Evolutionary conservation across 2,888 invertebrate genomes (phyloP).

Genomic region (Drosophila merina): DNA sequence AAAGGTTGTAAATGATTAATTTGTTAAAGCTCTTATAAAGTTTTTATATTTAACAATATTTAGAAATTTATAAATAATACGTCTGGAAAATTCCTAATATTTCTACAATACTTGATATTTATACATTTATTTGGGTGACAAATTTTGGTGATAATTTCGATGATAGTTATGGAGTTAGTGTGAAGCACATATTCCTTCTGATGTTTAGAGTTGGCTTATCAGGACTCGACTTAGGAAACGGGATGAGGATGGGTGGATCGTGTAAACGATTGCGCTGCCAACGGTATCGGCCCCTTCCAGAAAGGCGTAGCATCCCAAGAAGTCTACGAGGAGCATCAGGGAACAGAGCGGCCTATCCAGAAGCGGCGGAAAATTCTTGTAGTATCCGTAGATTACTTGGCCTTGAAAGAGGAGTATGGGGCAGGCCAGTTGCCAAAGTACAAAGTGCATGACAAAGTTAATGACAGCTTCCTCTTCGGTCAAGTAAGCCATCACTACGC

Average conservation of each 20-base stretch:
- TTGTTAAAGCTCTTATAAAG: background rate
- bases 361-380: slow-evolving; percentile 18
- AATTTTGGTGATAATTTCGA: background rate
- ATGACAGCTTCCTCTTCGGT: background rate
- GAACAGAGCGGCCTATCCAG: slow-evolving; percentile 54
- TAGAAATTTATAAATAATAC: background rate
- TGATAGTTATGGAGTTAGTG: background rate
- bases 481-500: background rate
- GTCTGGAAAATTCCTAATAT: background rate
- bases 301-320: slow-evolving; percentile 38
- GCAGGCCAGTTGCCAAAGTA: slow-evolving; percentile 22
- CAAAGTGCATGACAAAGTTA: slow-evolving; percentile 1
- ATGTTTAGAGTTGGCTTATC: background rate
- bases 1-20: background rate
- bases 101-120: background rate
- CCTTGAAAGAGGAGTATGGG: slow-evolving; percentile 56
- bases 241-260: accelerated
- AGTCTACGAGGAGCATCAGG: slow-evolving; percentile 53
- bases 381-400: slow-evolving; percentile 52
- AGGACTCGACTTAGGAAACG: slow-evolving; percentile 2
- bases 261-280: background rate
- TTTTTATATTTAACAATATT: background rate
- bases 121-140: background rate
- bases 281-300: slow-evolving; percentile 20
- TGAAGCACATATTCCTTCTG: background rate